These are phyloP conservation scores for Acromyrmex charruanus DNA, from an alignment of 1,140 invertebrate species.

Conservation along the genomic window DNA sequence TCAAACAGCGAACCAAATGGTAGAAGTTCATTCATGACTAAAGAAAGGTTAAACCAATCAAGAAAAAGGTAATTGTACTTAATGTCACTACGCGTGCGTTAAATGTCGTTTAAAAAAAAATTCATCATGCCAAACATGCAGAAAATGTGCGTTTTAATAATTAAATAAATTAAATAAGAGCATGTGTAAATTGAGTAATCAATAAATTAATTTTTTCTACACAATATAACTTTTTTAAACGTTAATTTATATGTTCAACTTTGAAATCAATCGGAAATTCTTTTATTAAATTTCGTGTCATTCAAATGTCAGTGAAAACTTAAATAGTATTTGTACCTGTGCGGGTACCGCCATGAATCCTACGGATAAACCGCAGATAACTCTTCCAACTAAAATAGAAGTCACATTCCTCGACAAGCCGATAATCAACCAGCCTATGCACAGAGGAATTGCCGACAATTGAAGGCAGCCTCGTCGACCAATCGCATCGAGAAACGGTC, in stretches of 20 bases:
- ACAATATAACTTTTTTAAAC: neutral
- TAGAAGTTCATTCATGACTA: neutral
- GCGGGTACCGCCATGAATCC: conserved; percentile 90
- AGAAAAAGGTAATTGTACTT: neutral
- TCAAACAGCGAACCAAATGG: neutral
- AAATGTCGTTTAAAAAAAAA: neutral
- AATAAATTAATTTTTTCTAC: neutral
- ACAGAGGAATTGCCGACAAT: conserved; percentile 87
- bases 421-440: conserved; percentile 89
- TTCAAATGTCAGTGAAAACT: neutral
- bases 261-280: neutral
- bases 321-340: conserved; percentile 85
- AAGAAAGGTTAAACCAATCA: neutral
- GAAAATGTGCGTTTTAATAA: neutral
- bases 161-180: conserved; percentile 14
- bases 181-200: too few relatives aligned
- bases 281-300: neutral
- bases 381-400: conserved; percentile 89
- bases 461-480: conserved; percentile 88
- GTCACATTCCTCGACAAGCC: conserved; percentile 88
- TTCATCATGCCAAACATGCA: neutral
- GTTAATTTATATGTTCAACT: neutral
- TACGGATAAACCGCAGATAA: conserved; percentile 90
- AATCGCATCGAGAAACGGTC: conserved; percentile 88
- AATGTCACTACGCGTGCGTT: neutral